phyloP scores from a whole-genome alignment of 2,113 vertebrate species.

The Epinephelus cyanopodus region DNA sequence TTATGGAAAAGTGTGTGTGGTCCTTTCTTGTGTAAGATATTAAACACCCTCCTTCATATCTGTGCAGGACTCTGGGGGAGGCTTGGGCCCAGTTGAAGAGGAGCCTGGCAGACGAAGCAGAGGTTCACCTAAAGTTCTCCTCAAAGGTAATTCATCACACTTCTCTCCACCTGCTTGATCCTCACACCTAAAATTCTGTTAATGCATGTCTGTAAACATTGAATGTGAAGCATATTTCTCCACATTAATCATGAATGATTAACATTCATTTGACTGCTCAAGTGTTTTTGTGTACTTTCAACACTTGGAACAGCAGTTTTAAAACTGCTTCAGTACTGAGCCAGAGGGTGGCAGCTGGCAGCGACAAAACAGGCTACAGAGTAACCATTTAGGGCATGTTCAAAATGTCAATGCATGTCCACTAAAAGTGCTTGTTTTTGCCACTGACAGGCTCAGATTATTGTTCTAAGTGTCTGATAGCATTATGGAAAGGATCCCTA shows the following conservation, averaged over 20 bases:
- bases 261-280: background rate
- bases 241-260: background rate
- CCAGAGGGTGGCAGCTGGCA: too few relatives aligned
- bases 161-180: background rate
- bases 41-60: conserved; percentile 40
- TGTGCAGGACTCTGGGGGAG: conserved; percentile 92
- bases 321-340: too few relatives aligned
- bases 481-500: too few relatives aligned
- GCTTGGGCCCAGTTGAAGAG: conserved; percentile 97
- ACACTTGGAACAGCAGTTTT: too few relatives aligned
- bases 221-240: background rate
- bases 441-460: too few relatives aligned
- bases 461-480: too few relatives aligned
- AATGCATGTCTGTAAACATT: background rate
- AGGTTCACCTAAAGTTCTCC: conserved; percentile 98
- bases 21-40: conserved; percentile 39
- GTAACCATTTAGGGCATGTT: too few relatives aligned
- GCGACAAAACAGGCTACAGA: too few relatives aligned
- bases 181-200: background rate
- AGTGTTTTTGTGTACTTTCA: background rate
- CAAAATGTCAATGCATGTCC: too few relatives aligned
- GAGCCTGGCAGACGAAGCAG: conserved; percentile 95
- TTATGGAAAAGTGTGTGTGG: conserved; percentile 62
- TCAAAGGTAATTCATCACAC: conserved; percentile 89
- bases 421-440: too few relatives aligned